Conservation (phyloP, 2,113 vertebrate genomes). For the Emydocephalus ijimae region DNA sequence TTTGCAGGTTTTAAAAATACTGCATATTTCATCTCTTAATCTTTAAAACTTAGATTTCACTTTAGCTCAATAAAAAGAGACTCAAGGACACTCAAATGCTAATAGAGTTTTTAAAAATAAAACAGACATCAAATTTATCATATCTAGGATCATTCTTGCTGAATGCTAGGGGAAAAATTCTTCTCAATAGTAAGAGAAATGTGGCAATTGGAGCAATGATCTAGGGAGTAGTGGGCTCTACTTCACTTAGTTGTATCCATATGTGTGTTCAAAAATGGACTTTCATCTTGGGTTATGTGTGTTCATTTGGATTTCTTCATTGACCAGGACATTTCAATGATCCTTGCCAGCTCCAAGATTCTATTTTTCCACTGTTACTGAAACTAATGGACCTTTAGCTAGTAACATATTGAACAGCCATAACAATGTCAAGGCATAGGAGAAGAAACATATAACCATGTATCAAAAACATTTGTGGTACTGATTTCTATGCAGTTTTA, state of each 20-base stretch:
- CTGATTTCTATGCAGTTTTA: not conserved
- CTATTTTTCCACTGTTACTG: not conserved
- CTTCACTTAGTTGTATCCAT: not conserved
- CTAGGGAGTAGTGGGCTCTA: not conserved
- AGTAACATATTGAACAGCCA: not conserved
- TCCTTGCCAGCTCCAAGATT: not conserved
- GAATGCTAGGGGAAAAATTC: not conserved
- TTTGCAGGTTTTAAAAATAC: not conserved
- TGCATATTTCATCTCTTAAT: not conserved
- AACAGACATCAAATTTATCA: not conserved
- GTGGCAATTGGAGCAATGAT: not conserved
- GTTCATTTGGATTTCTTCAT: not conserved
- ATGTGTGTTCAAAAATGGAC: not conserved
- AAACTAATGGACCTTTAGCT: not conserved
- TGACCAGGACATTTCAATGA: not conserved
- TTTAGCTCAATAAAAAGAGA: not conserved
- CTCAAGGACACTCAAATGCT: not conserved
- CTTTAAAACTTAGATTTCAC: not conserved
- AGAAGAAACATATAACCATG: not conserved
- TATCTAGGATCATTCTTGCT: not conserved
- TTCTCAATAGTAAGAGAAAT: not conserved
- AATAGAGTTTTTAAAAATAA: not conserved
- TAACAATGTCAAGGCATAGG: not conserved
- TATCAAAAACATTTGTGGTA: not conserved
- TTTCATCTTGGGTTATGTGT: not conserved